Evolutionary conservation across 1,140 invertebrate genomes (phyloP).

Genomic region (Aricia agestis): DNA sequence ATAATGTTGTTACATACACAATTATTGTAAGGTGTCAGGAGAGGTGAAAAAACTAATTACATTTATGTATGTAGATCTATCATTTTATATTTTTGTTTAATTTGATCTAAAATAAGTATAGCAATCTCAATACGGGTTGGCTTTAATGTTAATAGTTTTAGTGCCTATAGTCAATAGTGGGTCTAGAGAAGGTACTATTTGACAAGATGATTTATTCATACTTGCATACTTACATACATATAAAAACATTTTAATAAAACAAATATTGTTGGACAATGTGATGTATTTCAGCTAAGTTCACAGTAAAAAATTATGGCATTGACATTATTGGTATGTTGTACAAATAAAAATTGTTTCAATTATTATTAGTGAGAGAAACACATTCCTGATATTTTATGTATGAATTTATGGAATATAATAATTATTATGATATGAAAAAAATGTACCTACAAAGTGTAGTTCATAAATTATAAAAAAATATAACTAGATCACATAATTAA

Average conservation of each 20-base stretch:
- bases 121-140: too few relatives aligned
- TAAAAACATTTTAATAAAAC: neutral
- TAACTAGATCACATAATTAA: conserved; percentile 35
- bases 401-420: too few relatives aligned
- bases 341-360: conserved; percentile 10
- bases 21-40: too few relatives aligned
- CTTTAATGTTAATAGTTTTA: too few relatives aligned
- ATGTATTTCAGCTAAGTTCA: conserved; percentile 32
- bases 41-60: too few relatives aligned
- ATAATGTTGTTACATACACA: too few relatives aligned
- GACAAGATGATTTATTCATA: neutral
- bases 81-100: too few relatives aligned
- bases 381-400: neutral
- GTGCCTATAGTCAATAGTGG: too few relatives aligned
- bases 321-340: conserved; percentile 22
- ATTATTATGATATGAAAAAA: neutral
- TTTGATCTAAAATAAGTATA: too few relatives aligned
- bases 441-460: conserved; percentile 1
- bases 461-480: conserved; percentile 29
- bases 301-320: conserved; percentile 49
- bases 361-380: neutral
- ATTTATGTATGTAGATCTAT: too few relatives aligned
- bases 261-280: conserved; percentile 7
- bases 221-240: too few relatives aligned
- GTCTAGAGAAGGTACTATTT: neutral